A percentile compares a stretch with the other conserved stretches of the same genome.
Evolutionary conservation across 2,888 invertebrate species (phyloP).

Genomic region (Drosophila anceps): DNA sequence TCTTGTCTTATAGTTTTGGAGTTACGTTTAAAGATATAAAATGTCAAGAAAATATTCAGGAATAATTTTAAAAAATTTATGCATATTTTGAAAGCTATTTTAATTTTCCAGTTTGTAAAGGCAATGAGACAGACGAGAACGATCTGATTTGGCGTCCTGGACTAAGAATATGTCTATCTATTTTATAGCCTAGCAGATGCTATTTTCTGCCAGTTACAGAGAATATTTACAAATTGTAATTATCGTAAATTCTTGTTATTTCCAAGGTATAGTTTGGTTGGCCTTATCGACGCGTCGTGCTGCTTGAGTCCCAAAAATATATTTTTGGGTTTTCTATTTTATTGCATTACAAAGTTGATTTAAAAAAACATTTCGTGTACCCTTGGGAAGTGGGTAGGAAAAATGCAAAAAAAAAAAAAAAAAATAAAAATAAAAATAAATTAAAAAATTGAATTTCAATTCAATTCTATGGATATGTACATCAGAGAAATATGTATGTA

Average conservation of each 20-base stretch:
- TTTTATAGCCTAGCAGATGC: neutral
- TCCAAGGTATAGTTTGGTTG: conserved; percentile 5
- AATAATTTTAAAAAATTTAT: neutral
- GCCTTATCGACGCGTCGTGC: neutral
- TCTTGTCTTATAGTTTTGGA: too few species aligned
- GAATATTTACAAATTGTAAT: neutral
- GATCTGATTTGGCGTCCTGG: neutral
- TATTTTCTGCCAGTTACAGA: neutral
- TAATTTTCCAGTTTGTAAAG: neutral
- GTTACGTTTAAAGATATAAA: too few species aligned
- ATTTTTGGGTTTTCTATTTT: conserved; percentile 1
- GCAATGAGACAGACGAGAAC: neutral
- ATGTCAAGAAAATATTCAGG: too few species aligned
- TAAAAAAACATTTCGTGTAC: neutral
- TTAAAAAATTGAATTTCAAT: conserved; percentile 14
- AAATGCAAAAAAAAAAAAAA: neutral
- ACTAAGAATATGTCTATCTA: neutral
- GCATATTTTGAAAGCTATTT: neutral
- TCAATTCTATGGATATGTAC: conserved; percentile 6
- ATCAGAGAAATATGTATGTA: neutral
- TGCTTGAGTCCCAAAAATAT: neutral
- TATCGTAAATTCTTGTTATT: neutral
- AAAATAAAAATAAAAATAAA: conserved; percentile 1
- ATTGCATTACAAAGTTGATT: conserved; percentile 8
- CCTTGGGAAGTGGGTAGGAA: conserved; percentile 6